Conservation (phyloP, 2,888 invertebrate species). For the Oscheius onirici region DNA sequence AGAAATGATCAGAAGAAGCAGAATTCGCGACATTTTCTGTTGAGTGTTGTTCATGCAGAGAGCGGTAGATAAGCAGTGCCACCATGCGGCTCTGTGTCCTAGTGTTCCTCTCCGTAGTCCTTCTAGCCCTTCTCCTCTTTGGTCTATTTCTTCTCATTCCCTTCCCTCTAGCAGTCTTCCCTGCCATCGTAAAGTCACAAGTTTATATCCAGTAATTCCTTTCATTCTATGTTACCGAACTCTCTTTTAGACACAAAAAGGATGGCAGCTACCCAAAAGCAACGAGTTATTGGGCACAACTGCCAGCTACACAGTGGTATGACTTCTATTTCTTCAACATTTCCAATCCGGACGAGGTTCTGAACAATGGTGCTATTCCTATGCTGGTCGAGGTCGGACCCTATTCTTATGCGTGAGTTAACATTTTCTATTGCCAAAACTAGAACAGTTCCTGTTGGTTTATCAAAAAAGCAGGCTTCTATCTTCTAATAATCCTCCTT, state of each 20-base stretch:
- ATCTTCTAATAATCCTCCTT: background rate
- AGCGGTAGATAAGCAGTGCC: constrained; percentile 17
- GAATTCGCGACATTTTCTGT: too few species aligned
- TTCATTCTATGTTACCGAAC: background rate
- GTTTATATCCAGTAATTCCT: constrained; percentile 49
- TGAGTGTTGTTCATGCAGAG: too few species aligned
- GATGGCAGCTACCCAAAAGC: constrained; percentile 46
- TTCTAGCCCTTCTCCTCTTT: constrained; percentile 38
- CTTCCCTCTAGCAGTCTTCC: constrained; percentile 49
- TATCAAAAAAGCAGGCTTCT: background rate
- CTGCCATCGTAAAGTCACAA: constrained; percentile 47
- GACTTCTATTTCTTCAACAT: constrained; percentile 49
- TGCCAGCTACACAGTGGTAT: constrained; percentile 45
- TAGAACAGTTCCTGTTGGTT: background rate
- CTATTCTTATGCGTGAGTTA: constrained; percentile 52
- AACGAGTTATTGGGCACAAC: constrained; percentile 46
- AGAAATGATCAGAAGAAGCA: background rate
- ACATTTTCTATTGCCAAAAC: too few species aligned
- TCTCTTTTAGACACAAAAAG: constrained; percentile 35
- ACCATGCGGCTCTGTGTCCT: constrained; percentile 32
- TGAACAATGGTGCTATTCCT: constrained; percentile 49
- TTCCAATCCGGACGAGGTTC: constrained; percentile 56
- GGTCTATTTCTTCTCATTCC: constrained; percentile 50
- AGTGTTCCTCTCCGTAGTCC: constrained; percentile 36
- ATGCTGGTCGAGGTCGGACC: constrained; percentile 50